Evolutionary conservation across 2,888 invertebrate species (phyloP), one percentile per base, ranked within the genome.

Genomic region (Herminia tarsipennalis): DNA sequence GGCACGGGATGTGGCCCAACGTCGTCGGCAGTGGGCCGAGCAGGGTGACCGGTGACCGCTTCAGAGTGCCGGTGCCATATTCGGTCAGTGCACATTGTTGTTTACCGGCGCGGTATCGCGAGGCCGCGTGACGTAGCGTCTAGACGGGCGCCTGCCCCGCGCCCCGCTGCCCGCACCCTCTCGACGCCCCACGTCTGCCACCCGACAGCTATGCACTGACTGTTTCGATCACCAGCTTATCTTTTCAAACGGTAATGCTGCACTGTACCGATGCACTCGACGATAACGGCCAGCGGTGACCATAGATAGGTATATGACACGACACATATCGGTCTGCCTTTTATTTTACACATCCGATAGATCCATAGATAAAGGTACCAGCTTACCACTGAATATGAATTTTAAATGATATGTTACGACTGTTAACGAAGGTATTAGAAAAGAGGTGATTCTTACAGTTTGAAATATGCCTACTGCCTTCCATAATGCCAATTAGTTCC

Each of bases 121-220:
- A 86, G 92, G 92, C 92, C 93, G 92, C 81, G 92, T 92, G 92
- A 92, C 92, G 92, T 92, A 89, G 90, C 85, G 90, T 90, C 90
- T 90, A 90, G 90, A 90, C 90, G 84, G 76, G 76, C 78, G 72
- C 73, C 73, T 75, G 70, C 72, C 77, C 76, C 79, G 76, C 71
- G 61, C 70, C 65, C 73, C 60, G 37, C 54, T 25, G 42, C 55
- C 63, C 66, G 58, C 71, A 42, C 70, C 70, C 56, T 61, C 45
- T 76, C 66, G 43, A 37, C 66, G 52, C 76, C 66, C 52, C 61
- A 46, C 71, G 65, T 68, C 61, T 50, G 68, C 60, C 68, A 62
- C 65, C 73, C 73, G 73, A 68, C 78, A 74, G 63, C 81, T 84
- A 78, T 84, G 86, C 88, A 86, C 84, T 84, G 86, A 86, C 86